A percentile compares a stretch with the other conserved stretches of the same genome.
These are phyloP conservation scores for Ectemnius cavifrons DNA, from an alignment of 2,888 invertebrate genomes.

Conservation along the genomic window DNA sequence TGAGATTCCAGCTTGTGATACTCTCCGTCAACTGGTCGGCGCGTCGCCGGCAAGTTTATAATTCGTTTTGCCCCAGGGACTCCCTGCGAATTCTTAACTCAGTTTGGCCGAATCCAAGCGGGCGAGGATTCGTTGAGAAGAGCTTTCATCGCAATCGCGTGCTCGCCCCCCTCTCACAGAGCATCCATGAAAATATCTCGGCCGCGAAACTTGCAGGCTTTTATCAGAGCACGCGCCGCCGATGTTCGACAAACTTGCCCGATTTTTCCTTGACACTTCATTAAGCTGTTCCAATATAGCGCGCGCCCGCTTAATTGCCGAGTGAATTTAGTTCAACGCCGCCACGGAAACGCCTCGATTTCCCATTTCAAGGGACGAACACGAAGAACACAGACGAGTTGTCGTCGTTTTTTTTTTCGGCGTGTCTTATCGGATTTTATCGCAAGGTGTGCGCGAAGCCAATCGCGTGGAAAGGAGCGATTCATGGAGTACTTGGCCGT, in stretches of 20 bases:
- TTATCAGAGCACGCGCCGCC: background rate
- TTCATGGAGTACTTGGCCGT: background rate
- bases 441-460: constrained; percentile 1
- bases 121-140: constrained; percentile 13
- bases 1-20: constrained; percentile 31
- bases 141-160: constrained; percentile 28
- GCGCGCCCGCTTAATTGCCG: background rate
- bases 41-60: constrained; percentile 35
- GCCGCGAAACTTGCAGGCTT: constrained; percentile 15
- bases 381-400: background rate
- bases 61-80: constrained; percentile 36
- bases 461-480: constrained; percentile 11
- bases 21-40: constrained; percentile 4
- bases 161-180: no score
- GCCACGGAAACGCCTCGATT: no score
- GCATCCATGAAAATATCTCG: constrained; percentile 36
- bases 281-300: background rate
- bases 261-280: constrained; percentile 5
- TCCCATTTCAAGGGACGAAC: background rate
- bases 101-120: constrained; percentile 29
- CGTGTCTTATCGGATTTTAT: background rate
- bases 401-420: background rate
- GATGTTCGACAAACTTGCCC: background rate
- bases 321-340: no score
- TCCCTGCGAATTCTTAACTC: constrained; percentile 41